phyloP scores from a whole-genome alignment of 2,888 invertebrate genomes.

The Eulithis testata region DNA sequence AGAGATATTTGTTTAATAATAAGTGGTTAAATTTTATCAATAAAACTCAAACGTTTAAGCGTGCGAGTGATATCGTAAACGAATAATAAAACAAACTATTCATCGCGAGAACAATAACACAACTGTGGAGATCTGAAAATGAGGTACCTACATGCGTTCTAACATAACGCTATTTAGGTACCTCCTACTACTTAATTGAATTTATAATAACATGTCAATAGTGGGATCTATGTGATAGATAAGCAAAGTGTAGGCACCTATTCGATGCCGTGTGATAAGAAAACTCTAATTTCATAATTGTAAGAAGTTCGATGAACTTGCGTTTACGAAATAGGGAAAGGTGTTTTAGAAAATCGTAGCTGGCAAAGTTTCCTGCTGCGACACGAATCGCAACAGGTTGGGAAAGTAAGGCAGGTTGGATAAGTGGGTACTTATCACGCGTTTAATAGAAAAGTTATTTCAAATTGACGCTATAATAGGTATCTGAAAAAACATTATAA shows the following conservation, averaged over 20 bases:
- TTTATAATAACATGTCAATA: slow-evolving; percentile 41
- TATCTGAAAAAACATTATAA: slow-evolving; percentile 1
- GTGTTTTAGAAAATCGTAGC: slow-evolving; percentile 55
- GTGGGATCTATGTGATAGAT: slow-evolving; percentile 60
- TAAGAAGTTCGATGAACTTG: slow-evolving; percentile 77
- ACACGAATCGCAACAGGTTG: slow-evolving; percentile 44
- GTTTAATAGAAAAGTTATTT: slow-evolving; percentile 9
- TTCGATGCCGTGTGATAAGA: slow-evolving; percentile 67
- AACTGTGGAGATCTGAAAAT: slow-evolving; percentile 16
- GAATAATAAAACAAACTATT: slow-evolving; percentile 47
- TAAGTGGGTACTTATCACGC: slow-evolving; percentile 6
- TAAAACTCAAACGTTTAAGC: slow-evolving; percentile 28
- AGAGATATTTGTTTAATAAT: slow-evolving; percentile 30
- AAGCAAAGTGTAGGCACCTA: slow-evolving; percentile 51
- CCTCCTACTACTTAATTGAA: not conserved
- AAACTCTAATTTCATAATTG: slow-evolving; percentile 51
- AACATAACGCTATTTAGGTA: slow-evolving; percentile 7
- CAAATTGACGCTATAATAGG: slow-evolving; percentile 6
- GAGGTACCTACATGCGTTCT: not conserved
- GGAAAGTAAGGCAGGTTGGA: slow-evolving; percentile 34
- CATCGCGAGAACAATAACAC: slow-evolving; percentile 28
- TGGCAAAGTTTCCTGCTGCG: slow-evolving; percentile 51
- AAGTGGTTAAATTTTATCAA: slow-evolving; percentile 34
- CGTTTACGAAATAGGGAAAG: slow-evolving; percentile 71
- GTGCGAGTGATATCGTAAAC: slow-evolving; percentile 34